phyloP scores from a whole-genome alignment of 2,888 invertebrate genomes.

The Dryadula phaetusa region DNA sequence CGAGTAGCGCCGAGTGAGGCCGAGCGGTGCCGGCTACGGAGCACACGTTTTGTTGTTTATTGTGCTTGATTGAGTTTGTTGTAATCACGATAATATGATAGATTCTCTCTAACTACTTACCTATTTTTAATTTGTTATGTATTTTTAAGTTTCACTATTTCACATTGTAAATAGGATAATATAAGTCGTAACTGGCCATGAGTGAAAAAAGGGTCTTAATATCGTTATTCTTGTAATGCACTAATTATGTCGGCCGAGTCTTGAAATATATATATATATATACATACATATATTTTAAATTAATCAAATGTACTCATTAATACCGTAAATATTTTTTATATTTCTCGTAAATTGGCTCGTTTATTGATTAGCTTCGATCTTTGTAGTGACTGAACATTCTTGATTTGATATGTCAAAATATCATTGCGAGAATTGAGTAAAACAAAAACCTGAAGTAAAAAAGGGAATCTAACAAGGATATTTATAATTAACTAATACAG shows the following conservation, averaged over 20 bases:
- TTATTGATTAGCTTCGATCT: conserved; percentile 14
- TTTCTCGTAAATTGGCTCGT: conserved; percentile 6
- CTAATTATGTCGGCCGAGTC: conserved; percentile 25
- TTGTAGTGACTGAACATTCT: conserved; percentile 12
- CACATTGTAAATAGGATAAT: conserved; percentile 51
- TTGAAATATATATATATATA: conserved; percentile 28
- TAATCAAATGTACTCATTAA: conserved; percentile 29
- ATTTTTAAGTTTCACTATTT: conserved; percentile 81
- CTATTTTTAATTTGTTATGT: conserved; percentile 80
- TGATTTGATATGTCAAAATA: conserved; percentile 25
- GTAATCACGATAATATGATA: conserved; percentile 75
- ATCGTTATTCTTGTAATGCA: conserved; percentile 27
- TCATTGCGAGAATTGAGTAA: conserved; percentile 23
- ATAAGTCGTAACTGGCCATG: conserved; percentile 39
- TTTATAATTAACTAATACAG: not conserved
- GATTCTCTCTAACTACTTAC: conserved; percentile 70
- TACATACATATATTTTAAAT: conserved; percentile 27
- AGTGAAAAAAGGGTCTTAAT: conserved; percentile 37
- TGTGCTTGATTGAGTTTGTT: conserved; percentile 77
- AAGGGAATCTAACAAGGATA: not conserved
- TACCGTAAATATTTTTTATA: conserved; percentile 24
- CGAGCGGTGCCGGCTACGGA: conserved; percentile 15
- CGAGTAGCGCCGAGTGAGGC: not conserved
- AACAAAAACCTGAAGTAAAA: not conserved
- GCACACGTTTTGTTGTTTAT: conserved; percentile 71